These are phyloP conservation scores for Lepeophtheirus nordmannii DNA, from an alignment of 2,888 invertebrate species.

Conservation along the genomic window DNA sequence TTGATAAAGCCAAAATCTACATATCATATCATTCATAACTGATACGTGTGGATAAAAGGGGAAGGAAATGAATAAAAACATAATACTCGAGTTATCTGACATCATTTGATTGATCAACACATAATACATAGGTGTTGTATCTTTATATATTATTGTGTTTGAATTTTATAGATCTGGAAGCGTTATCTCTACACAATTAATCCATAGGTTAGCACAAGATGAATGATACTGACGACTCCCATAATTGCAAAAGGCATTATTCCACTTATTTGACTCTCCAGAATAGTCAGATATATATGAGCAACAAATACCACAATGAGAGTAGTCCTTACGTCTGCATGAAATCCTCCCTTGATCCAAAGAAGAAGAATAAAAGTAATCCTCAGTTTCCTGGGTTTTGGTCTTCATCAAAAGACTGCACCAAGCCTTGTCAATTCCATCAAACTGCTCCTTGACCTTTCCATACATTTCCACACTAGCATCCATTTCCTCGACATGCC, in stretches of 20 bases:
- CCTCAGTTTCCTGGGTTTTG: not conserved
- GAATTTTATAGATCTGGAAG: not conserved
- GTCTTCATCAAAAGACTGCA: not conserved
- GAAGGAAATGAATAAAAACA: no score
- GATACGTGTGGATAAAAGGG: no score
- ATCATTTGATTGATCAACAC: no score
- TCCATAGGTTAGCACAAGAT: slow-evolving; percentile 14
- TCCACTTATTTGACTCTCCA: not conserved
- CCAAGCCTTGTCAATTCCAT: slow-evolving; percentile 1
- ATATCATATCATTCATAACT: no score
- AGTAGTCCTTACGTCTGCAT: not conserved
- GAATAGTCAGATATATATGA: not conserved
- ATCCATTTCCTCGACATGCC: not conserved
- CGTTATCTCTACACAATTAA: slow-evolving; percentile 6
- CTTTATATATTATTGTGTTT: no score
- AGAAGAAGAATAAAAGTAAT: not conserved
- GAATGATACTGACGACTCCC: slow-evolving; percentile 6
- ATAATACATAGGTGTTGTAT: no score
- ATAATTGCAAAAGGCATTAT: slow-evolving; percentile 4
- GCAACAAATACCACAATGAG: slow-evolving; percentile 2
- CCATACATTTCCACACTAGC: not conserved
- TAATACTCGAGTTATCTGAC: no score
- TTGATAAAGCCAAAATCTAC: no score
- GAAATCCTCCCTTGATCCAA: not conserved
- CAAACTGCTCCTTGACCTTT: not conserved